Conservation (phyloP, 1,140 invertebrate genomes). For the Drosophila kanapiae region DNA sequence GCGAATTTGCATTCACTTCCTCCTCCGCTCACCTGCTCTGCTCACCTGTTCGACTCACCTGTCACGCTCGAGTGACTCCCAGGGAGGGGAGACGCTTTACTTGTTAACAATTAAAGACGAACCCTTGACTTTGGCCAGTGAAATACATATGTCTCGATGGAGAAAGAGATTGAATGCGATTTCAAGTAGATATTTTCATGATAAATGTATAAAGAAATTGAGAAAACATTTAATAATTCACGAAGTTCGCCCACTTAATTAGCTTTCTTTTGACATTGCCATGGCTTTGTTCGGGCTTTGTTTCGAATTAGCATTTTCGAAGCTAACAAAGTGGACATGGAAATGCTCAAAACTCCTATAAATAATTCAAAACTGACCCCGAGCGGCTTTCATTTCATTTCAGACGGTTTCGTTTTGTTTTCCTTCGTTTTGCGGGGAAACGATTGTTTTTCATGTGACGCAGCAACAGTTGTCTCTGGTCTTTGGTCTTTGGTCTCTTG, state of each 20-base stretch:
- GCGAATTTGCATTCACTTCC: conserved; percentile 59
- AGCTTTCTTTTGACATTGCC: conserved; percentile 70
- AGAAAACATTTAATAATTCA: not conserved
- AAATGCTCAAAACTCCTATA: conserved; percentile 54
- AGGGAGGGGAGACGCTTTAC: conserved; percentile 37
- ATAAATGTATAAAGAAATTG: not conserved
- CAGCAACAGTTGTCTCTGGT: conserved; percentile 44
- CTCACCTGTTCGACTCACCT: conserved; percentile 22
- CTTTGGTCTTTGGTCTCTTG: not conserved
- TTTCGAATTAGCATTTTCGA: conserved; percentile 69
- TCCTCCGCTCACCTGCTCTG: conserved; percentile 15
- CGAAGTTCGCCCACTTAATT: conserved; percentile 51
- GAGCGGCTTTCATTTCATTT: conserved; percentile 58
- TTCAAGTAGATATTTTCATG: not conserved
- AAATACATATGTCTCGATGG: conserved; percentile 7
- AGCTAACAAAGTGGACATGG: conserved; percentile 47
- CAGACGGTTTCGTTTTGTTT: conserved; percentile 34
- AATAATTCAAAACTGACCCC: conserved; percentile 74
- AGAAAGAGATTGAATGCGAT: not conserved
- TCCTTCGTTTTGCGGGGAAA: conserved; percentile 15
- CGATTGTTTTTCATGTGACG: conserved; percentile 68
- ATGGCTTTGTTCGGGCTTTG: conserved; percentile 32
- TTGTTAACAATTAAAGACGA: conserved; percentile 61
- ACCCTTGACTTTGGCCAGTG: conserved; percentile 61
- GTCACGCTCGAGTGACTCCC: conserved; percentile 20